Evolutionary conservation across 2,888 invertebrate species (phyloP), one percentile per base, ranked within the genome.

Genomic region (Asteroscopus sphinx): DNA sequence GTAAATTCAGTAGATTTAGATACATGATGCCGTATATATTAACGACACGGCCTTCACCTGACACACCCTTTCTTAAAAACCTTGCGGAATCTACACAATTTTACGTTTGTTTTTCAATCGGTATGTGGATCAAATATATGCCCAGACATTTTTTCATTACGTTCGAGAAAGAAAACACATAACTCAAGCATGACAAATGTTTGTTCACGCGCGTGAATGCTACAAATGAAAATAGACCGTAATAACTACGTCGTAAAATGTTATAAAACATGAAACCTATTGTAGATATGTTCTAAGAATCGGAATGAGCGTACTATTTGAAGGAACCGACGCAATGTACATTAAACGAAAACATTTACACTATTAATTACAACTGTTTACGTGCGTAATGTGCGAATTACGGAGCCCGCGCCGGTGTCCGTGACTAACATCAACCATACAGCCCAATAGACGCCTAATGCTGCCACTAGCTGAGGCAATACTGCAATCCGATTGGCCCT

Each of bases 341-440:
- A 57, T 59, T 45, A 44, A 56, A 70, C 68, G 60, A 60, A 55
- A 63, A 62, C 59, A 68, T 67, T 69, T 65, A 73, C 42, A 65
- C 57, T 68, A 69, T 65, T 68, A 70, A 69, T 76, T 73, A 68
- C 59, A 61, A 62, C 42, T 61, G 64, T 70, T 75, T 69, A 69
- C 61, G 56, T 48, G 52, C 25, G 63, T 68, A 67, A 66, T 61
- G 59, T 47, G 55, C 53, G 65, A 68, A 73, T 69, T 66, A 69
- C 37, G 35, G 52, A 39, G 36, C 47, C 42, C 46, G 66, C 60
- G 58, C 47, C 42, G 26, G 11, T 58, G 47, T 8, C 39, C 37
- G 55, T 63, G 64, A 59, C 59, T n/a, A n/a, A n/a, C n/a, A n/a
- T n/a, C n/a, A n/a, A n/a, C n/a, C n/a, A n/a, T n/a, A n/a, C n/a